These are phyloP conservation scores for Petrocephalus microphthalmus DNA, from an alignment of 2,113 vertebrate species.

Conservation along the genomic window DNA sequence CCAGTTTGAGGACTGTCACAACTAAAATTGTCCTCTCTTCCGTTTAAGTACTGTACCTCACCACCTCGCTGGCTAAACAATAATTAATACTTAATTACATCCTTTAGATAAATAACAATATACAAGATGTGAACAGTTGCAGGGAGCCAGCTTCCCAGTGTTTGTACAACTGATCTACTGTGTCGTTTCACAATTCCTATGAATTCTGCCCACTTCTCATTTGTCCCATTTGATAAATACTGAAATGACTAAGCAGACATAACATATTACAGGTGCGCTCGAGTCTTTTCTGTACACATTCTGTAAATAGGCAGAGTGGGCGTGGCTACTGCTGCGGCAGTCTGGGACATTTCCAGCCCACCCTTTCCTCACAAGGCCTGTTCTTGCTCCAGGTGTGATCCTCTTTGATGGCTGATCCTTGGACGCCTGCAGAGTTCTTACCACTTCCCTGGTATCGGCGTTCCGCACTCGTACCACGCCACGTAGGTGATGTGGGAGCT, in stretches of 20 bases:
- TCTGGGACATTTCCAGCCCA: slow-evolving; percentile 27
- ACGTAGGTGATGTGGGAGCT: slow-evolving; percentile 82
- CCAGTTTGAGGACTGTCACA: background rate
- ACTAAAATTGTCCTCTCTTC: background rate
- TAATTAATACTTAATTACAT: slow-evolving; percentile 60
- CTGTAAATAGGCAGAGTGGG: slow-evolving; percentile 44
- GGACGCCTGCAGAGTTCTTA: slow-evolving; percentile 47
- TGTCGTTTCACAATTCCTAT: slow-evolving; percentile 43
- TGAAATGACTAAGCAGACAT: slow-evolving; percentile 58
- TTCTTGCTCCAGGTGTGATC: slow-evolving; percentile 15
- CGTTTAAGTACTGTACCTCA: background rate
- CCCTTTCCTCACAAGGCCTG: background rate
- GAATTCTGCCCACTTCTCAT: slow-evolving; percentile 33
- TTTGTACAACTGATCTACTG: slow-evolving; percentile 50
- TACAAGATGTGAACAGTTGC: slow-evolving; percentile 76
- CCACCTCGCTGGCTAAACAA: background rate
- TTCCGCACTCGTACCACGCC: slow-evolving; percentile 95
- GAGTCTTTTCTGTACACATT: slow-evolving; percentile 52
- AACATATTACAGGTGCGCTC: slow-evolving; percentile 54
- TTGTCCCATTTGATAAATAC: slow-evolving; percentile 73
- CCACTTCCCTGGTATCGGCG: slow-evolving; percentile 93
- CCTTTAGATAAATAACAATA: slow-evolving; percentile 92
- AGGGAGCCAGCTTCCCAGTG: slow-evolving; percentile 98
- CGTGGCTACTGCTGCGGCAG: slow-evolving; percentile 26
- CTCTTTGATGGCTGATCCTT: slow-evolving; percentile 24